Percentiles rank a stretch among this genome's conserved stretches.
Evolutionary conservation across 2,113 vertebrate genomes (phyloP).

Genomic region (Gasterosteus nipponicus): DNA sequence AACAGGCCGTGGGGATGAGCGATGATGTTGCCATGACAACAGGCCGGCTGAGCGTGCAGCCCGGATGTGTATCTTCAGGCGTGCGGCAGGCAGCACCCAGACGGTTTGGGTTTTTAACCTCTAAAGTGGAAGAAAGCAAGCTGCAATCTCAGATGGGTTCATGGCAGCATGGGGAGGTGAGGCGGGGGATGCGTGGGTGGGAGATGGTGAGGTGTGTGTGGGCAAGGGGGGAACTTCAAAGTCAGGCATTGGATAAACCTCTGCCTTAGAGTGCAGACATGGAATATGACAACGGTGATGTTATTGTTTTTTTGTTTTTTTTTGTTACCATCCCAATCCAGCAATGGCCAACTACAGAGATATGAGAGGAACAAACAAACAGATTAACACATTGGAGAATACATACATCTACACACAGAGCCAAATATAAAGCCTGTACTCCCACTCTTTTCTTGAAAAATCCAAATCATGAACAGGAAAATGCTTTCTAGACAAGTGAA

Average conservation of each 20-base stretch:
- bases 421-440: not conserved
- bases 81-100: slow-evolving; percentile 74
- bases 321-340: slow-evolving; percentile 71
- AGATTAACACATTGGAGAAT: slow-evolving; percentile 61
- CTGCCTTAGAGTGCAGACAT: slow-evolving; percentile 54
- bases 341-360: slow-evolving; percentile 70
- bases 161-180: slow-evolving; percentile 37
- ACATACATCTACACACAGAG: slow-evolving; percentile 40
- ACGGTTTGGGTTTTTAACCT: slow-evolving; percentile 78
- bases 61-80: slow-evolving; percentile 75
- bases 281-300: slow-evolving; percentile 58
- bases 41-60: slow-evolving; percentile 82
- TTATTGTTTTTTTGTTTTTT: slow-evolving; percentile 2
- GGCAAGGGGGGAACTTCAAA: slow-evolving; percentile 20
- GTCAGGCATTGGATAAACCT: slow-evolving; percentile 59
- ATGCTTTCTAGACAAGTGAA: slow-evolving; percentile 22
- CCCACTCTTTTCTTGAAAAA: not conserved
- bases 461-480: slow-evolving; percentile 4
- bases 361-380: slow-evolving; percentile 72
- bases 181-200: not conserved
- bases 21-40: slow-evolving; percentile 96
- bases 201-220: slow-evolving; percentile 8
- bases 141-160: slow-evolving; percentile 65
- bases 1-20: slow-evolving; percentile 87
- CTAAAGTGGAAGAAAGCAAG: slow-evolving; percentile 78